Conservation (phyloP, 2,797 vertebrate genomes). For the Anguilla megastoma region DNA sequence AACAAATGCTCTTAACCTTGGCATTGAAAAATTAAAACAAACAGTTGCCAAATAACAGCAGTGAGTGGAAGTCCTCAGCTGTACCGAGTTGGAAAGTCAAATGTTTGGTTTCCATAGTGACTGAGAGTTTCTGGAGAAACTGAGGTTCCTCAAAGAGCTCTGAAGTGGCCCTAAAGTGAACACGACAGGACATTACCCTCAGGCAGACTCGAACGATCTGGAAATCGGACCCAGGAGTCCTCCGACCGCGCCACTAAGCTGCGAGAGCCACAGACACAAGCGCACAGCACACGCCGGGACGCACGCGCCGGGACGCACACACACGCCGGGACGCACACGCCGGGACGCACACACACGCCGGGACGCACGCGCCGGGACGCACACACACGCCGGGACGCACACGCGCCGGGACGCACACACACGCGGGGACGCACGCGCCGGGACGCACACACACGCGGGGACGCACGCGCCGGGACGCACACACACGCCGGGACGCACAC, state of each 20-base stretch:
- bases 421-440: too few relatives aligned
- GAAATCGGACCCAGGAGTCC: neutral
- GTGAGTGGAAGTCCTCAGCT: neutral
- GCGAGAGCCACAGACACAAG: neutral
- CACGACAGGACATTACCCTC: neutral
- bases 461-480: too few relatives aligned
- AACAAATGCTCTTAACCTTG: neutral
- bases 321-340: too few relatives aligned
- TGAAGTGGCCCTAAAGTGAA: neutral
- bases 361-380: too few relatives aligned
- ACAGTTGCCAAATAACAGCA: neutral
- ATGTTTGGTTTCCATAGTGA: neutral
- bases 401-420: too few relatives aligned
- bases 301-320: too few relatives aligned
- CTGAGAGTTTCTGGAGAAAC: neutral
- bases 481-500: too few relatives aligned
- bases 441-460: too few relatives aligned
- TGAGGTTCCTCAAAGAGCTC: neutral
- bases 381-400: too few relatives aligned
- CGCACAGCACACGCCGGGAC: neutral
- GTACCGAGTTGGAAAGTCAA: neutral
- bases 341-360: too few relatives aligned
- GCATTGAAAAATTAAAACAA: neutral
- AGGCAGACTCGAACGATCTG: neutral
- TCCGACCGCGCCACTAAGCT: neutral